A percentile compares a stretch with the other conserved stretches of the same genome.
Evolutionary conservation across 2,888 invertebrate species (phyloP).

Genomic region (Euproctis similis): DNA sequence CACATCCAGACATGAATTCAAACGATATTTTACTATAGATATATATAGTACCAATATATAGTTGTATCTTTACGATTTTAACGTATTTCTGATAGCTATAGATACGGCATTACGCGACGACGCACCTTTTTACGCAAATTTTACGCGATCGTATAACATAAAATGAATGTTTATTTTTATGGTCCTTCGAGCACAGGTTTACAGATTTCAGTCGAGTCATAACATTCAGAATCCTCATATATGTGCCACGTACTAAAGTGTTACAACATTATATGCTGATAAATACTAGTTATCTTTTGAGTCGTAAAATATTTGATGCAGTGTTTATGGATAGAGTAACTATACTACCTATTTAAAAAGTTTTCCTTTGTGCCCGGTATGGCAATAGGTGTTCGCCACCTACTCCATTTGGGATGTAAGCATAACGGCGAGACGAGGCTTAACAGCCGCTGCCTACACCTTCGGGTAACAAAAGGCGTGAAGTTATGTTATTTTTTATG

Average conservation of each 20-base stretch:
- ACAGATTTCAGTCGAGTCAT: slow-evolving; percentile 64
- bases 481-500: no score
- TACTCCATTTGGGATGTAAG: no score
- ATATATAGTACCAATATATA: slow-evolving; percentile 51
- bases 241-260: no score
- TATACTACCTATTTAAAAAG: no score
- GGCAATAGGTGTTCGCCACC: no score
- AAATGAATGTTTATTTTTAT: slow-evolving; percentile 72
- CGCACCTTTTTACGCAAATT: slow-evolving; percentile 61
- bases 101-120: slow-evolving; percentile 53
- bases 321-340: slow-evolving; percentile 31
- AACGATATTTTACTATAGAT: slow-evolving; percentile 44
- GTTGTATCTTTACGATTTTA: slow-evolving; percentile 70
- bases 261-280: slow-evolving; percentile 46
- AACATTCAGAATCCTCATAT: slow-evolving; percentile 68
- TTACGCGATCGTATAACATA: slow-evolving; percentile 56
- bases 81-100: slow-evolving; percentile 64
- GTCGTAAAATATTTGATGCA: slow-evolving; percentile 34
- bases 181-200: slow-evolving; percentile 41
- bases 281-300: slow-evolving; percentile 43
- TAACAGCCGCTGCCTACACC: no score
- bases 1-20: slow-evolving; percentile 21
- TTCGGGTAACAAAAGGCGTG: no score
- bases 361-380: no score
- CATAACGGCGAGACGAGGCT: no score